phyloP scores from a whole-genome alignment of 2,797 vertebrate species.

The Coreius guichenoti region DNA sequence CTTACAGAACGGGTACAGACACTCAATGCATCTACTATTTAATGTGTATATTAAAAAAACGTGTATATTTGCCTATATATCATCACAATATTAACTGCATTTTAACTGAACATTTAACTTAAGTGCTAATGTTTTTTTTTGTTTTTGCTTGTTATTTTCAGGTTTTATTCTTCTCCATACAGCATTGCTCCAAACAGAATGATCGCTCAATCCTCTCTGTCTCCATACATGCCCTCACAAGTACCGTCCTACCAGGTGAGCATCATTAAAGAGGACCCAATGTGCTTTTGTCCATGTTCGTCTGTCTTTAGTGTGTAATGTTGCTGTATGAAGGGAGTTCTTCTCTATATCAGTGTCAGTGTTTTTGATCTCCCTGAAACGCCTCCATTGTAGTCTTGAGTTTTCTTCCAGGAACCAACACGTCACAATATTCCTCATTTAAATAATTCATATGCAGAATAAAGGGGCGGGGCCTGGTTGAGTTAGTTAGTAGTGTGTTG shows the following conservation, averaged over 20 bases:
- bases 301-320: neutral
- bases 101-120: neutral
- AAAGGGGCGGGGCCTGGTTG: neutral
- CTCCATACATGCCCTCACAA: constrained; percentile 60
- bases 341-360: neutral
- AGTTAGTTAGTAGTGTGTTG: too few relatives aligned
- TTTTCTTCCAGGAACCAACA: neutral
- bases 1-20: constrained; percentile 88
- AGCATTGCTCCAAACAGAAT: constrained; percentile 87
- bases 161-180: constrained; percentile 90
- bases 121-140: neutral
- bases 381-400: neutral
- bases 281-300: neutral
- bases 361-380: neutral
- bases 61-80: neutral
- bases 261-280: neutral
- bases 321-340: neutral
- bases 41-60: neutral
- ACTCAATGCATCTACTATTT: too few relatives aligned
- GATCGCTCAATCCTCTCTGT: constrained; percentile 61
- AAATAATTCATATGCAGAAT: neutral
- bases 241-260: constrained; percentile 58
- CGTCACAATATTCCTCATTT: neutral
- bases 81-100: neutral
- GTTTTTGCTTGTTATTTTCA: constrained; percentile 57